Evolutionary conservation across 1,140 invertebrate species (phyloP).

Genomic region (Drosophila mauritiana): DNA sequence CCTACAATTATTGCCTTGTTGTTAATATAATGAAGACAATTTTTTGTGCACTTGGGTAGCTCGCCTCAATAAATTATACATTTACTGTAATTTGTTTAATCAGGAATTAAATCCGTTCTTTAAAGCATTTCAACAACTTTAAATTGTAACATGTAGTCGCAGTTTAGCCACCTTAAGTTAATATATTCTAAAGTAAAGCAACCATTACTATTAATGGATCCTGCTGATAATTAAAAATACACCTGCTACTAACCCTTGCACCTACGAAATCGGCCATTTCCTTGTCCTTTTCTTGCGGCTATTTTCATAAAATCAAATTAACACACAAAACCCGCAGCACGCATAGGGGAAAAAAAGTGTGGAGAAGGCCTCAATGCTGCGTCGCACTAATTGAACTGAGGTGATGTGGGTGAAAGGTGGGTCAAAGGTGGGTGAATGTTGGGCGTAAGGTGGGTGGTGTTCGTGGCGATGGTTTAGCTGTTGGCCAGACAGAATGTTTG

Average conservation of each 20-base stretch:
- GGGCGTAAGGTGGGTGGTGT: neutral
- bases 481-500: slow-evolving; percentile 45
- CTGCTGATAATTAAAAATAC: neutral
- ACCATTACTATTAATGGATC: neutral
- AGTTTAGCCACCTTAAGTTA: too few relatives aligned
- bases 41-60: neutral
- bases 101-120: too few relatives aligned
- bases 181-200: too few relatives aligned
- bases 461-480: slow-evolving; percentile 24
- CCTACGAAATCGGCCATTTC: neutral
- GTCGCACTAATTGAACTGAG: slow-evolving; percentile 34
- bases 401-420: neutral
- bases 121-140: too few relatives aligned
- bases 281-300: slow-evolving; percentile 17
- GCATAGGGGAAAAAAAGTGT: slow-evolving; percentile 5
- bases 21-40: neutral
- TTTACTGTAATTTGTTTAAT: too few relatives aligned
- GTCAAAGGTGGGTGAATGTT: neutral
- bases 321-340: slow-evolving; percentile 43
- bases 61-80: too few relatives aligned
- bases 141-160: too few relatives aligned
- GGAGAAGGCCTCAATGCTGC: slow-evolving; percentile 10
- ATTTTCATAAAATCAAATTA: slow-evolving; percentile 66
- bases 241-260: neutral
- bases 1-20: neutral